A percentile compares a stretch with the other conserved stretches of the same genome.
Evolutionary conservation across 92 coral and sea anemone genomes (phyloP).

Genomic region (Epizoanthus illoricatus): DNA sequence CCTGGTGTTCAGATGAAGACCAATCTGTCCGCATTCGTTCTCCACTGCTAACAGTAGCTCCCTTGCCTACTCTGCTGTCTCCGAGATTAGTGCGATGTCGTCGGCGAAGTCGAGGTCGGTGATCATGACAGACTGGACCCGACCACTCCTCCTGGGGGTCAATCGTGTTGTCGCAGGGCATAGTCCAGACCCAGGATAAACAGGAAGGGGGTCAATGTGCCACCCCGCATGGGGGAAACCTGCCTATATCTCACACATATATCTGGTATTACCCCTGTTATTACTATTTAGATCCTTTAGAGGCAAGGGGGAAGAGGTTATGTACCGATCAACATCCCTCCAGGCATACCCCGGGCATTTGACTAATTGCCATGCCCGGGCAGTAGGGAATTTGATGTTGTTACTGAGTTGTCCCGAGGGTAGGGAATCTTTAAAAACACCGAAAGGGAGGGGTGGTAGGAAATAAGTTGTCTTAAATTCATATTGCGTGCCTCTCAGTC

Average conservation of each 20-base stretch:
- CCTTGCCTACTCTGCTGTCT: neutral
- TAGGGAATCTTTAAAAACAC: too few species aligned
- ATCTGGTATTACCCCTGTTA: too few species aligned
- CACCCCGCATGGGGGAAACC: neutral
- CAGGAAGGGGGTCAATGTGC: neutral
- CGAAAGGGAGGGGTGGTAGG: too few species aligned
- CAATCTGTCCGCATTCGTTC: neutral
- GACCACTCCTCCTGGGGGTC: neutral
- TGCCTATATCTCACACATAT: neutral
- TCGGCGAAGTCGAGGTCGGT: constrained; percentile 6
- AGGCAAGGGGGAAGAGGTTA: too few species aligned
- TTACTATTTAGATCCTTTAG: too few species aligned
- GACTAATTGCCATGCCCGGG: too few species aligned
- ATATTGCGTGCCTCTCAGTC: too few species aligned
- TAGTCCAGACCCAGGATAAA: neutral
- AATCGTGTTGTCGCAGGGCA: neutral
- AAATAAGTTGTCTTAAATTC: too few species aligned
- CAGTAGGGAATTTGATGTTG: too few species aligned
- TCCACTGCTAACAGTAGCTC: neutral
- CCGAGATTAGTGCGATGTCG: neutral
- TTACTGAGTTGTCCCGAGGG: too few species aligned
- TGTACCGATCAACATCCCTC: too few species aligned
- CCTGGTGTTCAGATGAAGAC: neutral
- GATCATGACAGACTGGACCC: neutral
- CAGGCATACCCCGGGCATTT: too few species aligned